phyloP scores from a whole-genome alignment of 2,113 vertebrate species.

The Brachirus orientalis region DNA sequence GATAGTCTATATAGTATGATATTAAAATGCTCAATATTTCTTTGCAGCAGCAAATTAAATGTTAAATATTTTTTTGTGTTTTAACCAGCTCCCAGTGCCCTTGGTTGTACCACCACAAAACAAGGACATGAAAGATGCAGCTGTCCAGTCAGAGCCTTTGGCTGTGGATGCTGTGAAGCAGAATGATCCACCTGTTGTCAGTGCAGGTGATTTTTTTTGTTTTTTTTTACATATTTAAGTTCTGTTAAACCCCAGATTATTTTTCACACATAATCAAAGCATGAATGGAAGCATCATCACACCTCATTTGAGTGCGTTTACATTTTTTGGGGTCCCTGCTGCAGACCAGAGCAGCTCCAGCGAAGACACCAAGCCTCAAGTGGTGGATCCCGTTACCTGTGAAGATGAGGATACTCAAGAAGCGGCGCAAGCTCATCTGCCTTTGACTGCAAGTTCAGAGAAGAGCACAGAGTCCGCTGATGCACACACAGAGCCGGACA shows the following conservation, averaged over 20 bases:
- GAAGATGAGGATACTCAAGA: slow-evolving; percentile 76
- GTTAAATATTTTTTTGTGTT: neutral
- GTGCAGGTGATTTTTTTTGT: slow-evolving; percentile 79
- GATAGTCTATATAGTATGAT: no score
- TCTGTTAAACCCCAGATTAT: neutral
- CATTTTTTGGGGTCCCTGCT: neutral
- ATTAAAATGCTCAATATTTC: no score
- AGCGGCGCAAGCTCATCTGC: slow-evolving; percentile 5
- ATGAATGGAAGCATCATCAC: neutral
- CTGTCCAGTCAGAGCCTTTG: slow-evolving; percentile 58
- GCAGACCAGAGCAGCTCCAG: slow-evolving; percentile 88
- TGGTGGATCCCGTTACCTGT: slow-evolving; percentile 83
- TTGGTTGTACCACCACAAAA: slow-evolving; percentile 84
- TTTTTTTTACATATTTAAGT: neutral
- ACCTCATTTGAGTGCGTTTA: neutral
- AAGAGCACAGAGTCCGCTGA: slow-evolving; percentile 75
- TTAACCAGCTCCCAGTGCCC: slow-evolving; percentile 90
- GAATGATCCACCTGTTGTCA: slow-evolving; percentile 80
- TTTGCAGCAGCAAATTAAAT: neutral
- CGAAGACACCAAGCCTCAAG: slow-evolving; percentile 86
- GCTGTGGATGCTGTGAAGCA: slow-evolving; percentile 80
- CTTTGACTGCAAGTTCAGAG: neutral
- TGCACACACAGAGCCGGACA: slow-evolving; percentile 59
- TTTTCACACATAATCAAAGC: neutral
- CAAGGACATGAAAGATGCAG: slow-evolving; percentile 83